Conservation (phyloP, 2,888 invertebrate species). For the Caradrina clavipalpis region DNA sequence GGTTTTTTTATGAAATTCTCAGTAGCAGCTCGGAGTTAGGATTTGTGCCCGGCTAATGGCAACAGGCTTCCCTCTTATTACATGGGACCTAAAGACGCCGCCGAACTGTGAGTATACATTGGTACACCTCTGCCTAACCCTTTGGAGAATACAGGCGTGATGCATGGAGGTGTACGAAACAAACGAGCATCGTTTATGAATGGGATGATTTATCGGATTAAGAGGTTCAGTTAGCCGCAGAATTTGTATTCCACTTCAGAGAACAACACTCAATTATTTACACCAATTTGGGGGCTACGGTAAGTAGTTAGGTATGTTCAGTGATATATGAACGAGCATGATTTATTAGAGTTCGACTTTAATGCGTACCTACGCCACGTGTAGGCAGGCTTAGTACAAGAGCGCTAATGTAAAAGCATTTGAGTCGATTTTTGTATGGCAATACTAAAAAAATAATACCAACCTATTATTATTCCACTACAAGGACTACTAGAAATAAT, state of each 20-base stretch:
- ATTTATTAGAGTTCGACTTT: background rate
- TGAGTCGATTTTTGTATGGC: no score
- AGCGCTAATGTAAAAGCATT: background rate
- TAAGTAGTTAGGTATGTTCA: background rate
- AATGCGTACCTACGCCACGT: background rate
- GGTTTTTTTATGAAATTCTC: no score
- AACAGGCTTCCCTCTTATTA: no score
- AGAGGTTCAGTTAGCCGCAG: background rate
- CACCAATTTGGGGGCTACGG: background rate
- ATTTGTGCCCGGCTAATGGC: no score
- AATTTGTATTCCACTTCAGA: background rate
- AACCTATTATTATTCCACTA: no score
- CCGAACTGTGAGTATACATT: no score
- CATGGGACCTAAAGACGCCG: no score
- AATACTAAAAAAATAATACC: no score
- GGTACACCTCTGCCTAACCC: no score
- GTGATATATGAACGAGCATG: background rate
- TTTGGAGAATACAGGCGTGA: no score
- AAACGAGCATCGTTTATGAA: background rate
- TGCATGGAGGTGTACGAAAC: background rate
- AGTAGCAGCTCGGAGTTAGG: no score
- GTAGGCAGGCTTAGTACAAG: background rate
- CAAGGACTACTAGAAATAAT: no score
- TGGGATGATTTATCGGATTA: background rate
- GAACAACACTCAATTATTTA: background rate